These are phyloP conservation scores for Sinelater perroti DNA, from an alignment of 2,888 invertebrate genomes.

Conservation along the genomic window DNA sequence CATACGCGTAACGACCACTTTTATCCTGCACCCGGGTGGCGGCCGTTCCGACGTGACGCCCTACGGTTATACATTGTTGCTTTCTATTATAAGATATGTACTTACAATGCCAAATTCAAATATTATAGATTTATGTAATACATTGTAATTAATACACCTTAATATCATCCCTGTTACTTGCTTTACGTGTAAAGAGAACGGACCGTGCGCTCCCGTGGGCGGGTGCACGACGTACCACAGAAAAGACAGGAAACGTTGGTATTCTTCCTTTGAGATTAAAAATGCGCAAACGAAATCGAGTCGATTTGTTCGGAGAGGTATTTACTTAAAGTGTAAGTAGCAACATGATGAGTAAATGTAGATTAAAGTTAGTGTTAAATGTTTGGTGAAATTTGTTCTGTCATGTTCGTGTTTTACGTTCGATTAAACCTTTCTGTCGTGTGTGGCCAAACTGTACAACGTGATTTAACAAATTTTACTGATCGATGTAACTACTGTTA, in stretches of 20 bases:
- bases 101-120: constrained; percentile 39
- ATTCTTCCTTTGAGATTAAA: constrained; percentile 10
- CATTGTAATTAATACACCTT: constrained; percentile 25
- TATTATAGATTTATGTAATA: constrained; percentile 30
- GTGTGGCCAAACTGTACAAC: constrained; percentile 1
- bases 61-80: constrained; percentile 24
- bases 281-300: constrained; percentile 6
- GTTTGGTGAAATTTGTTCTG: constrained; percentile 23
- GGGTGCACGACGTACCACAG: too few relatives aligned
- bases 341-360: constrained; percentile 10
- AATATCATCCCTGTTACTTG: constrained; percentile 5
- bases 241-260: neutral
- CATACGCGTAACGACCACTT: too few relatives aligned
- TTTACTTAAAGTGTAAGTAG: constrained; percentile 29
- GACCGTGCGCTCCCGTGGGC: too few relatives aligned
- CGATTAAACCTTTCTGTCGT: constrained; percentile 10
- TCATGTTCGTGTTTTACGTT: constrained; percentile 18
- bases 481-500: constrained; percentile 39
- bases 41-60: neutral
- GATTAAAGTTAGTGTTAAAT: constrained; percentile 20
- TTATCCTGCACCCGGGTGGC: too few relatives aligned
- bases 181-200: constrained; percentile 5
- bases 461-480: constrained; percentile 40
- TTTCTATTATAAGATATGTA: constrained; percentile 28
- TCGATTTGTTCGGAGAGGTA: constrained; percentile 23